These are phyloP conservation scores for Andinoacara biseriatus DNA, from an alignment of 2,113 vertebrate species.

Conservation along the genomic window DNA sequence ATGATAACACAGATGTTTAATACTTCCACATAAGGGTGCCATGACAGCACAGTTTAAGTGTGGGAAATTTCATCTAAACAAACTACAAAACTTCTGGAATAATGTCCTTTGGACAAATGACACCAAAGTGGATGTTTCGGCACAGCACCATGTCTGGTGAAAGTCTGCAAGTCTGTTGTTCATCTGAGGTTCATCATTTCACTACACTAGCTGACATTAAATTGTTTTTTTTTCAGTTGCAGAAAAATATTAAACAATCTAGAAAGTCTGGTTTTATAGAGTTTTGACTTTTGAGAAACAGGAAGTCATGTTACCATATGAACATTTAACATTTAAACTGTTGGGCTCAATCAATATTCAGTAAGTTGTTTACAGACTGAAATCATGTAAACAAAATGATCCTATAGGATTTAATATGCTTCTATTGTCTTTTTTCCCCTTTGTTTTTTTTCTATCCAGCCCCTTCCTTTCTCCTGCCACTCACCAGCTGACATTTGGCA, in stretches of 20 bases:
- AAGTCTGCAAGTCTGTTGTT: too few species aligned
- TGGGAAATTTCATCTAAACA: background rate
- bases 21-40: background rate
- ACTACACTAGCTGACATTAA: background rate
- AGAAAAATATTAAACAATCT: background rate
- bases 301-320: slow-evolving; percentile 5
- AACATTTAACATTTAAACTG: slow-evolving; percentile 35
- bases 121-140: background rate
- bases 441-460: background rate
- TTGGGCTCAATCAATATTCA: slow-evolving; percentile 32
- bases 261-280: background rate
- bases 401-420: slow-evolving; percentile 2
- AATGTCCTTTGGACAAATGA: background rate
- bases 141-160: too few species aligned
- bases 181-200: too few species aligned
- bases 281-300: background rate
- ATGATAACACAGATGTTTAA: background rate
- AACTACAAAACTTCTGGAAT: background rate
- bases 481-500: slow-evolving; percentile 38
- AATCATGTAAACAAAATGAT: slow-evolving; percentile 25
- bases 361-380: slow-evolving; percentile 42
- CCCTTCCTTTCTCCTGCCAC: slow-evolving; percentile 1
- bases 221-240: background rate
- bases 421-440: background rate
- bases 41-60: background rate